Base-by-base conservation (phyloP, 2,888 invertebrate species). In the Melipona beecheii region DNA sequence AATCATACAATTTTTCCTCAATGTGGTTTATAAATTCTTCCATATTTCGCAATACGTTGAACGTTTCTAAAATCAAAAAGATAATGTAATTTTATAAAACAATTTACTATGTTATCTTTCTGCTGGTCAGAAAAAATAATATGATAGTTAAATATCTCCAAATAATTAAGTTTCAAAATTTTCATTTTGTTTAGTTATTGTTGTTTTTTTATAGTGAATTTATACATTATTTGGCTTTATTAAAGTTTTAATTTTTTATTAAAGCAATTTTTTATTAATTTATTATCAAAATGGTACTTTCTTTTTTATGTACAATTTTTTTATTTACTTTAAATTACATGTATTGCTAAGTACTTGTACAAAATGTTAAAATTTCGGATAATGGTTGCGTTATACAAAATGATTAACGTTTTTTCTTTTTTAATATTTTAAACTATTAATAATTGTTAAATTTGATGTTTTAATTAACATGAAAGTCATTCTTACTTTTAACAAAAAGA, bases 101-200 rank as follows among this genome's bases (percentile, higher is more conserved):
- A 68, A 24, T 70, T 72, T 36, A 56, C 65, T 56, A 21, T 50
- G 73, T 78, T 81, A 85, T 77, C 36, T 69, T 78, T 88, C 85
- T 89, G 86, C 83, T 86, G 86, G 84, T 73, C 86, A 79, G 85
- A 82, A 78, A 78, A 81, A 62, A 36, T 68, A 64, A 58, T 65
- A 58, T 43, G 69, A 49, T 69, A 65, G 71, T 74, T 72, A 76
- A 54, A 56, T 73, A 78, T 78, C 68, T 83, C 56, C 52, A 43
- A 72, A 27, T 27, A n/a, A 81, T 62, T 24, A 56, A n/a, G 36
- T 70, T 70, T n/a, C 21, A 64, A 6, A 68, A 56, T n/a, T 56
- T 79, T 52, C 3, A 24, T 56, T 62, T 65, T 11, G 17, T 60
- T 36, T 66, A 62, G 19, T 66, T 72, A 17, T 58, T 75, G 31